Base-by-base conservation (phyloP, 2,888 invertebrate genomes). In the Apamea monoglypha region DNA sequence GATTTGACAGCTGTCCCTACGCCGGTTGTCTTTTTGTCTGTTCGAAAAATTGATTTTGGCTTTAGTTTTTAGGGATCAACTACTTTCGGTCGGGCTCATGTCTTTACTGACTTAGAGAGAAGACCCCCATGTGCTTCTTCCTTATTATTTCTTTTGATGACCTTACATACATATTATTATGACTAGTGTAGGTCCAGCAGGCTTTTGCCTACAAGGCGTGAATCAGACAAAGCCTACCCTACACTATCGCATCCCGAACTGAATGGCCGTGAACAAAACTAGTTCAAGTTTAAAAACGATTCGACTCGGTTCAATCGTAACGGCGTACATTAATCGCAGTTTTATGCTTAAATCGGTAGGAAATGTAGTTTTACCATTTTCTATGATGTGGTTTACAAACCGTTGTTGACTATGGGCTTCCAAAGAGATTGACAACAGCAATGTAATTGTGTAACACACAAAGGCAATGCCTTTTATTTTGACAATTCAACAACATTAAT, bases 231-330 rank as follows among this genome's bases (percentile, higher is more conserved):
- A 59, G 50, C 56, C 61, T 59, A 40, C n/a, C 29, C 18, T n/a
- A 50, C 12, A 77, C 29, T 44, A 21, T 25, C 25, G 70, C 71
- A 76, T 81, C 76, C 63, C 82, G 86, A 36, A 74, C 59, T 4
- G 77, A 74, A 72, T n/a, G 86, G 40, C 83, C 77, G 29, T 82
- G 84, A 72, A 66, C 63, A 50, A 44, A 84, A 72, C 64, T 77
- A 78, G 86, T 86, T 84, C 84, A 86, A 84, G 82, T 82, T 82
- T 64, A 84, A 74, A 71, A 53, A 29, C 29, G 63, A 68, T 84
- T 85, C 53, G 76, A 59, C 18, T 74, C 77, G 63, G 44, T 66
- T 59, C 18, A 56, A 64, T 59, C 59, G 53, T 76, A 59, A 64
- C 67, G 63, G 76, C 40, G 67, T 40, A 59, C 1, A 67, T 76